Evolutionary conservation across 2,888 invertebrate species (phyloP), one percentile per base, ranked within the genome.

Genomic region (Gibbula magus): DNA sequence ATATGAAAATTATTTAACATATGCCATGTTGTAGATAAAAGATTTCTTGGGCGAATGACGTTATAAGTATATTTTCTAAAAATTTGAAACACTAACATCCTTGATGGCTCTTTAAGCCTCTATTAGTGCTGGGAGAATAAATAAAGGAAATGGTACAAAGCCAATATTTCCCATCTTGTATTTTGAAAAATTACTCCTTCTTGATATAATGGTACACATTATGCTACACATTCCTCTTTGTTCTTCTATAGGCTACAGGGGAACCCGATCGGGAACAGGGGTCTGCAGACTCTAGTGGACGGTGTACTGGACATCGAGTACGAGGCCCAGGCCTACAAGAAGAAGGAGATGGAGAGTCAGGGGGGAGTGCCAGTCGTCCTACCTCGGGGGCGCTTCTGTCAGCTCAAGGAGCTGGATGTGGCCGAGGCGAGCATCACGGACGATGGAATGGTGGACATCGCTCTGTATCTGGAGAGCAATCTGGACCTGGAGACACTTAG

Each of bases 211-310:
- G n/a, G n/a, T n/a, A n/a, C n/a, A n/a, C 5, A 45, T 45, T 45
- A 1, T 13, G 5, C 10, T 35, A 45, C 10, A 45, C n/a, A 45
- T 45, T 7, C 4, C 7, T 45, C 13, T 13, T 45, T 5, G 5
- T 10, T 8, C 32, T 75, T 53, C 85, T 84, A 10, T 84, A 91
- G 90, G 25, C 82, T 91, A 16, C 87, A 88, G 81, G 88, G 89
- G 25, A 89, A 90, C 78, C 88, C 87, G 3, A 74, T 91, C 13
- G 89, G 89, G 13, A 87, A 91, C 82, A 83, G 81, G 1, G 91
- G 90, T 8, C 85, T 88, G n/a, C 84, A 86, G 29, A 75, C 79
- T 20, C 78, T 91, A 13, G 79, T 86, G 0, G 83, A 85, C 76
- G 86, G 88, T 1, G 81, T 91, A 51, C 25, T 79, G 25, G 53